Conservation (phyloP, 2,113 vertebrate genomes). For the Chauna torquata region DNA sequence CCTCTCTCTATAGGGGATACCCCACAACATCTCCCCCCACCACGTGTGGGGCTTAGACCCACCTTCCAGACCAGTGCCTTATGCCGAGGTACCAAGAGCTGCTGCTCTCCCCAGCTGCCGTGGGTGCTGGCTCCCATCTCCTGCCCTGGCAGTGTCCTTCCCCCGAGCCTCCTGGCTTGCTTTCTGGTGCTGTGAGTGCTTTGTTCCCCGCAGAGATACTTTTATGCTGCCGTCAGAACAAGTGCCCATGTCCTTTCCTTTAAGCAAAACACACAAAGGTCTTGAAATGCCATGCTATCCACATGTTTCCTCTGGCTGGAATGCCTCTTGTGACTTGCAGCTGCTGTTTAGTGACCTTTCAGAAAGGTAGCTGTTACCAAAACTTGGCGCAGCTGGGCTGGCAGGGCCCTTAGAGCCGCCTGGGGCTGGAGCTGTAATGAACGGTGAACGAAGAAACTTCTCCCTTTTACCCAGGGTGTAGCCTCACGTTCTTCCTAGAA, state of each 20-base stretch:
- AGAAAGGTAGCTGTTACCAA: neutral
- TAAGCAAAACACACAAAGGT: conserved; percentile 11
- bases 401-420: neutral
- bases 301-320: neutral
- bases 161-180: neutral
- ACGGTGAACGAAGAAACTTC: neutral
- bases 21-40: neutral
- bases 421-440: neutral
- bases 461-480: neutral
- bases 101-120: neutral
- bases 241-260: neutral
- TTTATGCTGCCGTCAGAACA: neutral
- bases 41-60: neutral
- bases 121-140: neutral
- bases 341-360: neutral
- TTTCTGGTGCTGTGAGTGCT: neutral
- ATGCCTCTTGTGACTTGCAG: neutral
- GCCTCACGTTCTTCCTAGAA: neutral
- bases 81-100: neutral
- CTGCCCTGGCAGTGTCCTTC: neutral
- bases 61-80: neutral
- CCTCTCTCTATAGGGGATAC: neutral
- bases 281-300: neutral
- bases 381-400: neutral
- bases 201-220: conserved; percentile 24